Evolutionary conservation across 1,140 invertebrate species (phyloP).

Genomic region (Zophobas morio): DNA sequence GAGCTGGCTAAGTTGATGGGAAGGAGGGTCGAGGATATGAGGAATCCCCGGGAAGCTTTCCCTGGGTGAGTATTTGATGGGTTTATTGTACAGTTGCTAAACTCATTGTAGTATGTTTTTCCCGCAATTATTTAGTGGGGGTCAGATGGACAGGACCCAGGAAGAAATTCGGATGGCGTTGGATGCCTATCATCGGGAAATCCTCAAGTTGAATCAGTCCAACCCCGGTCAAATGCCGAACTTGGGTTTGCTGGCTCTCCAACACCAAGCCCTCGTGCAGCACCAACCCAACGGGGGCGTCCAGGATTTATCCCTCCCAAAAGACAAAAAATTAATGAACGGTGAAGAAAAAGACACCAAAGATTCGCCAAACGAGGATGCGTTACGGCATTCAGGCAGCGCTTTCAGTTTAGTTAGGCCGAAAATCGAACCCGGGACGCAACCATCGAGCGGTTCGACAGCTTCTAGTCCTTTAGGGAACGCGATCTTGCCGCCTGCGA

Average conservation of each 20-base stretch:
- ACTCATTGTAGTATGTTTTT: constrained; percentile 81
- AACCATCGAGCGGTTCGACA: constrained; percentile 75
- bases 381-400: constrained; percentile 82
- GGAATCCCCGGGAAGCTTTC: constrained; percentile 79
- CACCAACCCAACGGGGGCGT: constrained; percentile 78
- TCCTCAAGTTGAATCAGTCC: constrained; percentile 85
- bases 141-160: constrained; percentile 80
- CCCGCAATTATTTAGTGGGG: constrained; percentile 82
- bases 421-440: constrained; percentile 79
- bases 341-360: constrained; percentile 69
- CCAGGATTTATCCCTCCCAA: constrained; percentile 89
- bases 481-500: constrained; percentile 84
- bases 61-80: constrained; percentile 74
- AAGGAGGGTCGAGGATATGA: constrained; percentile 79
- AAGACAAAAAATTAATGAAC: constrained; percentile 82
- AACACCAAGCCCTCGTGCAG: constrained; percentile 78
- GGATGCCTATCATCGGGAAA: constrained; percentile 92
- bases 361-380: constrained; percentile 74
- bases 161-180: constrained; percentile 91
- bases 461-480: constrained; percentile 86
- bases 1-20: constrained; percentile 94
- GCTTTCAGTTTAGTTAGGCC: constrained; percentile 88
- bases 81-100: constrained; percentile 74
- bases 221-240: constrained; percentile 72
- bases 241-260: constrained; percentile 78